Percentiles rank a stretch among this genome's conserved stretches.
phyloP scores from a whole-genome alignment of 2,888 invertebrate genomes.

The Trichopria drosophilae region DNA sequence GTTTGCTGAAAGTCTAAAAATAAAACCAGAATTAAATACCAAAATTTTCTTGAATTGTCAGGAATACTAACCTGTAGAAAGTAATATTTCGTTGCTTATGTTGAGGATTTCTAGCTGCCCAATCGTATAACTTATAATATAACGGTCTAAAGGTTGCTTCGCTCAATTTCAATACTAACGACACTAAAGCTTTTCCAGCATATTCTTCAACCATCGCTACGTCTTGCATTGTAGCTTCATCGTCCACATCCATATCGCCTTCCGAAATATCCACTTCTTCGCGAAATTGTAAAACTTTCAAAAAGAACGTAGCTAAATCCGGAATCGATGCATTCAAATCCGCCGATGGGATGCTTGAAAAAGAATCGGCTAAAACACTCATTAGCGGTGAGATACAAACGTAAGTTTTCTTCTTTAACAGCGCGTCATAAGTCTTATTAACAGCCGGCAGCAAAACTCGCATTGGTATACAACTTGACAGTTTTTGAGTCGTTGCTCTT shows the following conservation, averaged over 20 bases:
- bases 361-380: constrained; percentile 74
- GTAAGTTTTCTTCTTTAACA: constrained; percentile 66
- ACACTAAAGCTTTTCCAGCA: constrained; percentile 76
- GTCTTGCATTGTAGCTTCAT: constrained; percentile 51
- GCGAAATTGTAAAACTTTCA: constrained; percentile 72
- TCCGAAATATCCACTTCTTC: constrained; percentile 55
- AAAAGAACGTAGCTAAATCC: constrained; percentile 74
- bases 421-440: constrained; percentile 65
- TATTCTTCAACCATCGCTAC: constrained; percentile 71
- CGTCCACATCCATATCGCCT: constrained; percentile 47
- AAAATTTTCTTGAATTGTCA: constrained; percentile 2
- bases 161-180: constrained; percentile 82
- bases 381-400: constrained; percentile 72
- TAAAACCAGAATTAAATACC: constrained; percentile 8
- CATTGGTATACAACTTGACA: constrained; percentile 70
- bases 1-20: constrained; percentile 69
- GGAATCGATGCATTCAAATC: constrained; percentile 70
- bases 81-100: constrained; percentile 73
- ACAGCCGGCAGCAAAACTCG: constrained; percentile 78
- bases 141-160: constrained; percentile 88
- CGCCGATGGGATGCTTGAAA: constrained; percentile 65
- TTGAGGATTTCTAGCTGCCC: constrained; percentile 73
- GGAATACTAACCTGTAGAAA: constrained; percentile 69
- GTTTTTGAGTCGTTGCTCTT: constrained; percentile 67
- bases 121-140: constrained; percentile 83